phyloP scores from a whole-genome alignment of 2,888 invertebrate species.

The Oasisia sp. region DNA sequence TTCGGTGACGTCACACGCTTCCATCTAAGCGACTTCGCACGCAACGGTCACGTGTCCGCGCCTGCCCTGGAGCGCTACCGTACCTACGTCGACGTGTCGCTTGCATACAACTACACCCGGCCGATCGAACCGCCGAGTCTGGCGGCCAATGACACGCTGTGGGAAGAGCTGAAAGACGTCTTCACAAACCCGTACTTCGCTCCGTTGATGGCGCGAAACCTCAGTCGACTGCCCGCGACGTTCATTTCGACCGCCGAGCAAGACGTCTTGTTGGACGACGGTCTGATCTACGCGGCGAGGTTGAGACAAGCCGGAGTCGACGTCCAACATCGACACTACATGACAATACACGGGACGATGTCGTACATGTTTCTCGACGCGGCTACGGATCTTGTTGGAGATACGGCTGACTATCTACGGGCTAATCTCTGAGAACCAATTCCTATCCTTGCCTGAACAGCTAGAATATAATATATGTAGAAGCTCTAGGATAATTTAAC shows the following conservation, averaged over 20 bases:
- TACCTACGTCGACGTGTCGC: background rate
- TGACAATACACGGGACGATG: constrained; percentile 53
- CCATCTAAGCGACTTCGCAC: background rate
- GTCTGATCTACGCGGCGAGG: constrained; percentile 61
- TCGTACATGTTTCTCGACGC: background rate
- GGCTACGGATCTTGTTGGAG: background rate
- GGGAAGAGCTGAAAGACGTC: constrained; percentile 37
- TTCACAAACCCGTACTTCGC: constrained; percentile 56
- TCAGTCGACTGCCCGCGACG: constrained; percentile 56
- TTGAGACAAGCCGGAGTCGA: constrained; percentile 53
- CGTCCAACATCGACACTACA: constrained; percentile 52
- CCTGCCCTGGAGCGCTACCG: background rate
- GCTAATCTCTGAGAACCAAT: background rate
- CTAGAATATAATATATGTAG: too few relatives aligned
- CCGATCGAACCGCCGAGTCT: background rate
- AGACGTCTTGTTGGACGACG: constrained; percentile 65
- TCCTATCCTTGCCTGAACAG: too few relatives aligned
- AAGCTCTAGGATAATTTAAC: too few relatives aligned
- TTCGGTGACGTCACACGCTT: background rate
- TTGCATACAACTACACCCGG: background rate
- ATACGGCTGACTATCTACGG: background rate
- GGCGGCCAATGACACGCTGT: background rate
- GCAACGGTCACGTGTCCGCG: background rate
- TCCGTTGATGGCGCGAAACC: constrained; percentile 59
- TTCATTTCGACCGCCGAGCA: constrained; percentile 64